Percentiles rank a stretch among this genome's conserved stretches.
Conservation (phyloP, 2,797 vertebrate genomes). For the Coccyzus lansbergi region DNA sequence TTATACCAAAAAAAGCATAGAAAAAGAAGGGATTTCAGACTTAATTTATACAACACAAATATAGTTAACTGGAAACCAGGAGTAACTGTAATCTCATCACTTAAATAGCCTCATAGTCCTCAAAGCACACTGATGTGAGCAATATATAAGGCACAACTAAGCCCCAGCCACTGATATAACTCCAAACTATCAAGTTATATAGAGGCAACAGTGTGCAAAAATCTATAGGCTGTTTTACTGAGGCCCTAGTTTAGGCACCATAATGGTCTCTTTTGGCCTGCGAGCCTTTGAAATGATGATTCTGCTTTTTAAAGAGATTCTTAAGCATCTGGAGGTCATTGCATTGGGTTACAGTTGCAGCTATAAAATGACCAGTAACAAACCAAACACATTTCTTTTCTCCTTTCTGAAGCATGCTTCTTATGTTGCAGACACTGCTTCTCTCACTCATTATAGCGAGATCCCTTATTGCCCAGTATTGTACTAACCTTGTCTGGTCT, state of each 20-base stretch:
- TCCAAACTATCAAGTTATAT: neutral
- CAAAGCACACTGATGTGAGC: neutral
- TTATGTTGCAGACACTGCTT: conserved; percentile 51
- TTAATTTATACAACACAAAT: neutral
- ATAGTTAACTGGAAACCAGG: neutral
- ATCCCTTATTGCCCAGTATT: conserved; percentile 61
- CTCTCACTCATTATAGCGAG: conserved; percentile 55
- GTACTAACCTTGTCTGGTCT: conserved; percentile 61
- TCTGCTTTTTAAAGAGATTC: conserved; percentile 11
- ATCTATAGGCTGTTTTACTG: neutral
- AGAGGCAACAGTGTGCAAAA: neutral
- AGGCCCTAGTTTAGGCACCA: neutral
- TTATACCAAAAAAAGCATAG: neutral
- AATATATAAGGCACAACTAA: neutral
- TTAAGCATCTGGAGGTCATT: conserved; percentile 11
- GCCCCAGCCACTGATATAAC: neutral
- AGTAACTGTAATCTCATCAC: neutral
- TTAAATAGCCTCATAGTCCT: neutral
- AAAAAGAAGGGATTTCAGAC: neutral
- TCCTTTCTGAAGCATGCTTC: conserved; percentile 51
- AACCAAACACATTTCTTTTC: conserved; percentile 43
- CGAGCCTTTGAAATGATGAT: conserved; percentile 33
- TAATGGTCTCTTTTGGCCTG: conserved; percentile 22
- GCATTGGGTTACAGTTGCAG: conserved; percentile 27
- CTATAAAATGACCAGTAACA: conserved; percentile 47